Conservation (phyloP, 2,797 vertebrate genomes). For the Pseudomugil tenellus region DNA sequence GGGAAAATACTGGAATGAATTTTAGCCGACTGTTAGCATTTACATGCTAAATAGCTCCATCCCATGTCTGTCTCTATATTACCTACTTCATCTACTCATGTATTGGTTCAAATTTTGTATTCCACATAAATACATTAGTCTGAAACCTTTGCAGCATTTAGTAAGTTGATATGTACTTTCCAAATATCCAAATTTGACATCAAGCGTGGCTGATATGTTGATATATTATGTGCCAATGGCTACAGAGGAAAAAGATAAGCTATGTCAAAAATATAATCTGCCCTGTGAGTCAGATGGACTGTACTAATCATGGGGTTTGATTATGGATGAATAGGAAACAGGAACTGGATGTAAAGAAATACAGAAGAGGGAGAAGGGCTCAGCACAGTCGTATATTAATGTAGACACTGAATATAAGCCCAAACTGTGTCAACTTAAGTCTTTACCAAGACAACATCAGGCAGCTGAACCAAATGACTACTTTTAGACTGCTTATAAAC, state of each 20-base stretch:
- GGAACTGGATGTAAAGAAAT: slow-evolving; percentile 1
- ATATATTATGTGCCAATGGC: slow-evolving; percentile 69
- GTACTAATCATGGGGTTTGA: slow-evolving; percentile 9
- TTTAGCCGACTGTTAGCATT: slow-evolving; percentile 54
- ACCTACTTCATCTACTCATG: slow-evolving; percentile 15
- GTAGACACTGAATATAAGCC: slow-evolving; percentile 19
- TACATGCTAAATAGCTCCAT: slow-evolving; percentile 46
- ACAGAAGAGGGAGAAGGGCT: neutral
- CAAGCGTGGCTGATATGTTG: slow-evolving; percentile 77
- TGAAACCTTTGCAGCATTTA: slow-evolving; percentile 75
- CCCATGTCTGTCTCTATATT: slow-evolving; percentile 22
- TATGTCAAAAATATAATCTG: slow-evolving; percentile 27
- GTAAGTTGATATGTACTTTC: slow-evolving; percentile 79
- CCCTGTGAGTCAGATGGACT: slow-evolving; percentile 8
- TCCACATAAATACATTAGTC: slow-evolving; percentile 33
- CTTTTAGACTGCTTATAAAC: slow-evolving; percentile 43
- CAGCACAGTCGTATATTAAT: slow-evolving; percentile 23
- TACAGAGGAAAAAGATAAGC: slow-evolving; percentile 55
- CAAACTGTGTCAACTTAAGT: slow-evolving; percentile 3
- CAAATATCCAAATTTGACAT: slow-evolving; percentile 78
- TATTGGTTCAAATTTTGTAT: slow-evolving; percentile 47
- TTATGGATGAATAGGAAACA: neutral
- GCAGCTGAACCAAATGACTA: slow-evolving; percentile 15
- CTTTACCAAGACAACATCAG: slow-evolving; percentile 23
- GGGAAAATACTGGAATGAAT: slow-evolving; percentile 50